A percentile compares a stretch with the other conserved stretches of the same genome.
Evolutionary conservation across 2,888 invertebrate species (phyloP).

Genomic region (Tuberolachnus salignus): DNA sequence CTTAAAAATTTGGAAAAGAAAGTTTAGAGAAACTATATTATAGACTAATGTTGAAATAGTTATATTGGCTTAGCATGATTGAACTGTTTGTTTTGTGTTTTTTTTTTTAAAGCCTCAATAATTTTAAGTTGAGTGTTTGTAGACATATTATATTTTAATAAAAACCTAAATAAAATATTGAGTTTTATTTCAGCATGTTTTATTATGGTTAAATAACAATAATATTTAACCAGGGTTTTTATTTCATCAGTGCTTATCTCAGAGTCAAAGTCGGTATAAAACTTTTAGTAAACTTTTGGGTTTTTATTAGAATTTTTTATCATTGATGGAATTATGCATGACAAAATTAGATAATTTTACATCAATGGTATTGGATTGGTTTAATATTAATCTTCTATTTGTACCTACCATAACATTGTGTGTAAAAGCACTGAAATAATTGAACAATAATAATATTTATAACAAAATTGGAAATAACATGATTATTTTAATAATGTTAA

Average conservation of each 20-base stretch:
- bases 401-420: neutral
- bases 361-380: conserved; percentile 23
- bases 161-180: too few relatives aligned
- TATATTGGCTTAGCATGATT: conserved; percentile 38
- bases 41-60: conserved; percentile 2
- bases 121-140: too few relatives aligned
- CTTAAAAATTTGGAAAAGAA: neutral
- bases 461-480: conserved; percentile 1
- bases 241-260: too few relatives aligned
- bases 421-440: conserved; percentile 15
- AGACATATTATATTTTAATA: too few relatives aligned
- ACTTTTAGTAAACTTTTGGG: too few relatives aligned
- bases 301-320: neutral
- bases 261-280: too few relatives aligned
- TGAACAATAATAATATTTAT: neutral
- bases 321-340: conserved; percentile 32
- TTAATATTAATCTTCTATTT: conserved; percentile 6
- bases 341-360: conserved; percentile 1
- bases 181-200: too few relatives aligned
- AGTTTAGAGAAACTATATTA: neutral
- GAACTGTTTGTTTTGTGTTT: conserved; percentile 7
- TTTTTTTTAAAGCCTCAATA: neutral
- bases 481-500: conserved; percentile 15
- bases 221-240: too few relatives aligned
- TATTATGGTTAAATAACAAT: too few relatives aligned